Evolutionary conservation across 2,888 invertebrate genomes (phyloP), one percentile per base, ranked within the genome.

Genomic region (Athalia cordata): DNA sequence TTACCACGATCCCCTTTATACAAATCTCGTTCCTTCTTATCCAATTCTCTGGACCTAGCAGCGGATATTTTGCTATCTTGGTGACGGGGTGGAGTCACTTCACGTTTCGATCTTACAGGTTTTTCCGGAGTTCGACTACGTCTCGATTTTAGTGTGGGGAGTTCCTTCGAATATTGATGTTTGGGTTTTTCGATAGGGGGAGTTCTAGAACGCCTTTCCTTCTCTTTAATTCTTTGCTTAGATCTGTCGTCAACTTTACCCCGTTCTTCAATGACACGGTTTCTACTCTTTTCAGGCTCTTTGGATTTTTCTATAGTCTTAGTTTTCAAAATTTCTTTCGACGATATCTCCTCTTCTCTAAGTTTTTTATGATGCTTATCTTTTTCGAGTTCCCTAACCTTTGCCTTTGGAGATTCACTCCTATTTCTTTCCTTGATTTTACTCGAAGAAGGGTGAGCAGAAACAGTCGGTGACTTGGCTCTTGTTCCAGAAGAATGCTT

Each of bases 51-150:
- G 7, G 86, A 79, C 66, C 84, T 80, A 29, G 79, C 82, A 8
- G 81, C 81, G 9, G 85, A 81, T 11, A 50, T 13, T 9, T 80
- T 81, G 75, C 87, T 86, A 0, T 89, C 88, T 52, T 84, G 87
- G 67, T 87, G 85, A 13, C 88, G 85, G 3, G 82, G 68, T 0
- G 86, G 86, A 0, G 86, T 84, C 0, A 80, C 77, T 8, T 86
- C 88, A 8, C 87, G 86, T 75, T 86, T 88, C 0, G 86, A 84
- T 74, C 87, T 83, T 5, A 84, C 81, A 0, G 85, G 80, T 65
- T 89, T 89, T 5, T 89, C 89, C 0, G 88, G 89, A 0, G 88
- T 89, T 8, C 89, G 86, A 78, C 89, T 89, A 0, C 88, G 86
- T 11, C 86, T 85, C 1, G 84, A 79, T 78, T 87, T 89, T 1